Base-by-base conservation (phyloP, 2,888 invertebrate species). In the Phyllotreta striolata region DNA sequence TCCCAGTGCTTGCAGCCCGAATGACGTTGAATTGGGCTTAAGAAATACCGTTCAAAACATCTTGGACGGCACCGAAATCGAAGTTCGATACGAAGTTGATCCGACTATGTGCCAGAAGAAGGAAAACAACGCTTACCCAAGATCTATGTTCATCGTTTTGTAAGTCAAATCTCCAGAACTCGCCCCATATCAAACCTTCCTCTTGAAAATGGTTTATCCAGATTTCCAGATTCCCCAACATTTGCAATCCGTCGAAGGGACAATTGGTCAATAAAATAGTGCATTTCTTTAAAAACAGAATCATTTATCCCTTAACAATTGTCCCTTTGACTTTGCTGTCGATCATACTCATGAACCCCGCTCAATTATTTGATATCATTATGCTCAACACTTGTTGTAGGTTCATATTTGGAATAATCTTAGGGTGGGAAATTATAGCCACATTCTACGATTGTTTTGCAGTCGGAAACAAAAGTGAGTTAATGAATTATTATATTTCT, bases 1-100 rank as follows among this genome's bases (percentile, higher is more conserved):
- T n/a, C 90, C 90, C 1, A 82, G 85, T 3, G 83, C 85, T 0
- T 90, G 90, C 76, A 82, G 83, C 0, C 67, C 84, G 6, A 74
- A 80, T 14, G 89, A 90, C 72, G 85, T 89, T 1, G 85, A 88
- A 74, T 78, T 82, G 12, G 85, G 86, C 1, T 78, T 89, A 37
- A 81, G 80, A 49, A 81, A 84, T 51, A 82, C 81, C 1, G 73
- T 88, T 8, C 77, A 78, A 3, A 82, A 80, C 49, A 81, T 87
- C 67, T 81, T 86, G 0, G 77, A 80, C 3, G 80, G 83, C 1
- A 87, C 87, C 0, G 87, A 87, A 41, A 77, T 89, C 6, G 81
- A 83, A 66, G 82, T 88, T 64, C 80, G 84, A 65, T 84, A 88
- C 40, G 82, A 84, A 72, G 85, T 90, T 7, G 85, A 87, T 67